phyloP scores from a whole-genome alignment of 1,140 invertebrate species.

The Brevipalpus yothersi region DNA sequence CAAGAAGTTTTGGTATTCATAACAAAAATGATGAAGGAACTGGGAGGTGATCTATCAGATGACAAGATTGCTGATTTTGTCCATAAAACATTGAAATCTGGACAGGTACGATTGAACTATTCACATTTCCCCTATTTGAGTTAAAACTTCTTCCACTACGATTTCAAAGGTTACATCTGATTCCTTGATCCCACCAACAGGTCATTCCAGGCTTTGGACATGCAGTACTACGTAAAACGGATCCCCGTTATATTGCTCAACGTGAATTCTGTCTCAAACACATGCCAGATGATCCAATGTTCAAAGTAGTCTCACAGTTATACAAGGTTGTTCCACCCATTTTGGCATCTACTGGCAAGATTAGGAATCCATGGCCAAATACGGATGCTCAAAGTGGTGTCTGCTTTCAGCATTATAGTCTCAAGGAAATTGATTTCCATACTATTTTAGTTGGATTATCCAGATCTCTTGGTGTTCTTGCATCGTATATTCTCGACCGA shows the following conservation, averaged over 20 bases:
- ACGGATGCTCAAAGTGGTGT: slow-evolving; percentile 35
- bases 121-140: no score
- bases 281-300: slow-evolving; percentile 29
- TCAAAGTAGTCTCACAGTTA: slow-evolving; percentile 25
- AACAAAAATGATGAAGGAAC: slow-evolving; percentile 21
- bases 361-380: slow-evolving; percentile 36
- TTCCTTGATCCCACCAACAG: no score
- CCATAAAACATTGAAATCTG: slow-evolving; percentile 31
- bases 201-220: slow-evolving; percentile 36
- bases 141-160: no score
- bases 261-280: slow-evolving; percentile 32
- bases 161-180: no score
- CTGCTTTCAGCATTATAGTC: no score
- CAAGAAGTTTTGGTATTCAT: slow-evolving; percentile 26
- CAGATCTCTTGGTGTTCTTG: no score
- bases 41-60: slow-evolving; percentile 25
- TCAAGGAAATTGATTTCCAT: no score
- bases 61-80: slow-evolving; percentile 29
- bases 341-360: slow-evolving; percentile 30
- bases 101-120: slow-evolving; percentile 22
- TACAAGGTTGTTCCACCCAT: slow-evolving; percentile 32
- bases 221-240: slow-evolving; percentile 33
- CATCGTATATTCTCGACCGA: no score
- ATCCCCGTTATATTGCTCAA: slow-evolving; percentile 31
- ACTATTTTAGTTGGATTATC: no score